These are phyloP conservation scores for Orchestia grillus DNA, from an alignment of 1,140 invertebrate species.

Conservation along the genomic window DNA sequence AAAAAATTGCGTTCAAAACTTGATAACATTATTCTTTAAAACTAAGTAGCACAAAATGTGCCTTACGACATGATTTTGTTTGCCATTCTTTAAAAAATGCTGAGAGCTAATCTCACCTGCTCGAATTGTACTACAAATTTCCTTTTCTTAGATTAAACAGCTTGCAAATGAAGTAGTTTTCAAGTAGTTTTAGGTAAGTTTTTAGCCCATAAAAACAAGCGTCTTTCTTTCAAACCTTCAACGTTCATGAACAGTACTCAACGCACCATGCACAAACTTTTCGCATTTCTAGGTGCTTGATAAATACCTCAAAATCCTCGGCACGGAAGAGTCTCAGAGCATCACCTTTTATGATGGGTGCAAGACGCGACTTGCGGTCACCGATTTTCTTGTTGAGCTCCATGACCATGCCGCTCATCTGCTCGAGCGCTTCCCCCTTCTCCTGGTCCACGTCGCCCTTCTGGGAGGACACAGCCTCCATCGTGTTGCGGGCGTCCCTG, in stretches of 20 bases:
- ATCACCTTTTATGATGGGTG: conserved; percentile 77
- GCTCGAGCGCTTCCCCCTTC: conserved; percentile 75
- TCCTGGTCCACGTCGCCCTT: conserved; percentile 76
- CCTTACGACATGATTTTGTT: neutral
- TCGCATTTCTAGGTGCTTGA: neutral
- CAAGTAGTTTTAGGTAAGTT: neutral
- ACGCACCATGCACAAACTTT: neutral
- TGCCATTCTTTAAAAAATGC: too few relatives aligned
- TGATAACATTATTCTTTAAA: too few relatives aligned
- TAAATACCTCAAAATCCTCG: neutral
- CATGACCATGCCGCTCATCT: conserved; percentile 75
- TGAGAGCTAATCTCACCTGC: too few relatives aligned
- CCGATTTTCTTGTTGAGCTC: conserved; percentile 75
- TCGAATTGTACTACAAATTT: too few relatives aligned
- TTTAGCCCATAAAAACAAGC: neutral
- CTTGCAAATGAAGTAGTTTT: neutral
- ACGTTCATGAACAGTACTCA: neutral
- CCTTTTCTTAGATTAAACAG: too few relatives aligned
- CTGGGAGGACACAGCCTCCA: conserved; percentile 76
- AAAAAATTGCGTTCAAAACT: too few relatives aligned
- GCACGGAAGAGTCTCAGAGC: neutral
- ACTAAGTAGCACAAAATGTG: neutral
- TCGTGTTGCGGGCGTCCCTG: conserved; percentile 73
- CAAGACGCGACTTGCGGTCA: conserved; percentile 75
- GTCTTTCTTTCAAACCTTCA: neutral